These are phyloP conservation scores for Phaenicophaeus curvirostris DNA, from an alignment of 2,797 vertebrate genomes.

Conservation along the genomic window DNA sequence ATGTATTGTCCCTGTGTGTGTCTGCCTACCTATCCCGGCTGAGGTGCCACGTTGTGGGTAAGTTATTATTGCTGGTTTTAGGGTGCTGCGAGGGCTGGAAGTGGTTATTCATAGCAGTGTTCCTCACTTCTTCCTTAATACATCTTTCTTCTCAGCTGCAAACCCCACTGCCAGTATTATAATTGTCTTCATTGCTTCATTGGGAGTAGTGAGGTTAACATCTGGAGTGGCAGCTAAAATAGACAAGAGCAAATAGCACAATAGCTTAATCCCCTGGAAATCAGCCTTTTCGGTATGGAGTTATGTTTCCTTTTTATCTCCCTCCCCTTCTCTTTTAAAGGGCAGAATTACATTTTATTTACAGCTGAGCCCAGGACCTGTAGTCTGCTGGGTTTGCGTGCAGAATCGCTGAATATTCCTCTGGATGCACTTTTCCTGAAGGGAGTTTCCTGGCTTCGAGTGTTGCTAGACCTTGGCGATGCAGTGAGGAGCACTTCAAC, in stretches of 20 bases:
- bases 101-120: background rate
- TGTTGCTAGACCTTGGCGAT: background rate
- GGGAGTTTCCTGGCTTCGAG: background rate
- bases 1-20: background rate
- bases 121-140: background rate
- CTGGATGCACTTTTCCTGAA: background rate
- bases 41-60: background rate
- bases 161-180: background rate
- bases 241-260: conserved; percentile 15
- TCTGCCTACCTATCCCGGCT: accelerated
- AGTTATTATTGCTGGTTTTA: background rate
- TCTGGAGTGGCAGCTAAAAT: background rate
- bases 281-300: background rate
- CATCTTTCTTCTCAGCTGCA: background rate
- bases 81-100: background rate
- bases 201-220: conserved; percentile 43
- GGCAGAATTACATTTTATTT: conserved; percentile 2
- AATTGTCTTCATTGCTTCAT: conserved; percentile 43
- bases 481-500: background rate
- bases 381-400: background rate
- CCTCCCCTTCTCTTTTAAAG: background rate
- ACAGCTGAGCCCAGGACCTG: background rate
- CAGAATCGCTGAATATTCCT: background rate
- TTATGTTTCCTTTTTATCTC: background rate
- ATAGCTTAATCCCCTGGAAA: conserved; percentile 43